These are phyloP conservation scores for Cyprinella venusta DNA, from an alignment of 2,797 vertebrate genomes.

Conservation along the genomic window DNA sequence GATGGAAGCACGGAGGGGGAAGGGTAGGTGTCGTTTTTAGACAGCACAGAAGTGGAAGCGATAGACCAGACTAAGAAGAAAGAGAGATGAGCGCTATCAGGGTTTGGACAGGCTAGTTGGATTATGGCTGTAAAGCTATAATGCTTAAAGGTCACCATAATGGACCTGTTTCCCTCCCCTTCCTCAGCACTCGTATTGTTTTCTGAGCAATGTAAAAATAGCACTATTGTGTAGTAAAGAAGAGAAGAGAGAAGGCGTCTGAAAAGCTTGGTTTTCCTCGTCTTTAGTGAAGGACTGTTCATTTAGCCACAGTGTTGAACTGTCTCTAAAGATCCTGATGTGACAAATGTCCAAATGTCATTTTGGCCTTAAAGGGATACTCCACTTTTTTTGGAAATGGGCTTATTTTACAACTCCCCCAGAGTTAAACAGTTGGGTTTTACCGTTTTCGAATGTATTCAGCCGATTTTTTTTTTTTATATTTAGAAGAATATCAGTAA, in stretches of 20 bases:
- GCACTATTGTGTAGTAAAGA: neutral
- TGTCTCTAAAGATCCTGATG: neutral
- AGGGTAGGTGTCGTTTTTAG: constrained; percentile 31
- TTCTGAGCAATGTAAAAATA: neutral
- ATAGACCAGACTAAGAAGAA: constrained; percentile 17
- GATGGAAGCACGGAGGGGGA: constrained; percentile 17
- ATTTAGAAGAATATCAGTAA: no score
- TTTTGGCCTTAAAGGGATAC: neutral
- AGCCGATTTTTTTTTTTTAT: no score
- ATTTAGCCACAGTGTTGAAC: neutral
- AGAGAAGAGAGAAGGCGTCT: neutral
- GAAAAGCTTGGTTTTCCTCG: neutral
- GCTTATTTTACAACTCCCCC: no score
- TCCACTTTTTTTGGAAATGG: no score
- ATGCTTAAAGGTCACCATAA: constrained; percentile 16
- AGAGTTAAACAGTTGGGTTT: no score
- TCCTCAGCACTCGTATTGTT: neutral
- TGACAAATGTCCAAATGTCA: neutral
- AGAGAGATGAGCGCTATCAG: constrained; percentile 32
- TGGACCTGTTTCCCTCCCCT: neutral
- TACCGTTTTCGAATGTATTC: no score
- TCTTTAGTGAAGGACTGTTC: neutral
- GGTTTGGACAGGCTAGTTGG: constrained; percentile 2
- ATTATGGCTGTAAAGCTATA: constrained; percentile 15
- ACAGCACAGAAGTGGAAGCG: neutral